These are phyloP conservation scores for Ceyx erithaca DNA, from an alignment of 2,797 vertebrate species.

Conservation along the genomic window DNA sequence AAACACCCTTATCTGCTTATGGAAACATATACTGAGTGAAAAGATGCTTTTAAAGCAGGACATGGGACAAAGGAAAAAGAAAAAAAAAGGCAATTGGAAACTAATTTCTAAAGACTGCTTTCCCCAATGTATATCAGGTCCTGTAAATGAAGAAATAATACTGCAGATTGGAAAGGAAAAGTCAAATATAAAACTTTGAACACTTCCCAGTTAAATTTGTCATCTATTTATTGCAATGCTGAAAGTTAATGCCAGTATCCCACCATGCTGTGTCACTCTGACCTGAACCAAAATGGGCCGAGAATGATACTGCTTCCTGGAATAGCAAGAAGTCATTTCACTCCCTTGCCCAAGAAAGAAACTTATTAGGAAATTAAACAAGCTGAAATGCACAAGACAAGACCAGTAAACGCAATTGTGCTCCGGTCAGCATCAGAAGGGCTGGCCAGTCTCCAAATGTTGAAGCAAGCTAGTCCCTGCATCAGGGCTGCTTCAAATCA, in stretches of 20 bases:
- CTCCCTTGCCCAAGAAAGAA: neutral
- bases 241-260: neutral
- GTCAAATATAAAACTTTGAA: neutral
- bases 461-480: neutral
- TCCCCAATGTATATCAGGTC: neutral
- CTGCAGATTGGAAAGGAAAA: neutral
- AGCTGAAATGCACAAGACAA: neutral
- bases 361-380: slow-evolving; percentile 51
- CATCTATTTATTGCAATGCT: neutral
- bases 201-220: neutral
- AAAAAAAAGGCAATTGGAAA: neutral
- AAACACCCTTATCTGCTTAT: neutral
- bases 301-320: neutral
- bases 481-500: slow-evolving; percentile 10
- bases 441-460: slow-evolving; percentile 14
- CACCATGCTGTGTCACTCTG: neutral
- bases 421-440: slow-evolving; percentile 13
- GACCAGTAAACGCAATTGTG: neutral
- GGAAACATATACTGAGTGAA: neutral
- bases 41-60: neutral
- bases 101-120: neutral
- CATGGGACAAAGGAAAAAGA: neutral
- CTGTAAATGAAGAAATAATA: neutral
- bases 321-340: neutral
- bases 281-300: neutral